Conservation (phyloP, 2,113 vertebrate species). For the Cinclus cinclus region DNA sequence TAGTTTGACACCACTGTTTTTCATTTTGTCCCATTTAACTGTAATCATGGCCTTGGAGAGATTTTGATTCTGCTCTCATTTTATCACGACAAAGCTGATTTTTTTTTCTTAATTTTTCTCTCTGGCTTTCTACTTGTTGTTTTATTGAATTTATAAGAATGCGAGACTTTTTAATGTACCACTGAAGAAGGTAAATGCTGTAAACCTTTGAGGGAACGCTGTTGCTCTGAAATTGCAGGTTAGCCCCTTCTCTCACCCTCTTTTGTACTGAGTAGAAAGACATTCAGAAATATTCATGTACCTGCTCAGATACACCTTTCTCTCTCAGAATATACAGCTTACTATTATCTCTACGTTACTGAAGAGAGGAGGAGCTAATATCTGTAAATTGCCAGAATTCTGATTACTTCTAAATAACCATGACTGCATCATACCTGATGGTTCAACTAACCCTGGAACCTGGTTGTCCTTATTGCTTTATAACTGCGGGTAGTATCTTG, state of each 20-base stretch:
- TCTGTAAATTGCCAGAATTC: background rate
- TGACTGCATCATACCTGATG: background rate
- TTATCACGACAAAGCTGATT: background rate
- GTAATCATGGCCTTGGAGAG: background rate
- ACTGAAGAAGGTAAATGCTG: background rate
- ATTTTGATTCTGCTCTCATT: background rate
- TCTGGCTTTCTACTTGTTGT: background rate
- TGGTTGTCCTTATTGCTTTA: background rate
- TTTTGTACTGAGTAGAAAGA: background rate
- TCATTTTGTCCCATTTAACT: background rate
- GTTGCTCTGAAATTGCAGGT: constrained; percentile 17
- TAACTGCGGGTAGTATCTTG: constrained; percentile 7
- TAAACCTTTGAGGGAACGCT: background rate
- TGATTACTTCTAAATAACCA: constrained; percentile 44
- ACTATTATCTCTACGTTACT: background rate
- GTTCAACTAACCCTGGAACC: constrained; percentile 28
- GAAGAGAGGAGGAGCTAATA: background rate
- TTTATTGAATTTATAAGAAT: background rate
- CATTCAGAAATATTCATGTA: background rate
- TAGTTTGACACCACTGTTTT: background rate
- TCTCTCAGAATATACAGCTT: background rate
- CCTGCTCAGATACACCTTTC: background rate
- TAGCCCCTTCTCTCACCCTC: background rate
- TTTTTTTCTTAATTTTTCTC: background rate
- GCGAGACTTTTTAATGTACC: background rate